Conservation (phyloP, 2,797 vertebrate species). For the Argya squamiceps region DNA sequence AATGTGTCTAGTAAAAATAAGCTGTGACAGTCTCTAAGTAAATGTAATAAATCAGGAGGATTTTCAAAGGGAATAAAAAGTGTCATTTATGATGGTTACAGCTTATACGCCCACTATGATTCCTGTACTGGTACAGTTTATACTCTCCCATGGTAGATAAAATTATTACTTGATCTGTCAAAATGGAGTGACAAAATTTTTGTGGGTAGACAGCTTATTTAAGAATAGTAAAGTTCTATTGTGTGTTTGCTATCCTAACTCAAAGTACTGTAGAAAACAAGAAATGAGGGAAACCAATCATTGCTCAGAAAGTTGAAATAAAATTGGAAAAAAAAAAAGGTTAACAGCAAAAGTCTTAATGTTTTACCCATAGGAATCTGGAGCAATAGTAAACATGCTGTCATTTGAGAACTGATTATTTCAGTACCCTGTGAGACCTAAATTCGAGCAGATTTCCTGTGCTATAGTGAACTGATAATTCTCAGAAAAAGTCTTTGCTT, state of each 20-base stretch:
- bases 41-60: constrained; percentile 76
- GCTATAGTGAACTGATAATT: not conserved
- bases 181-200: constrained; percentile 72
- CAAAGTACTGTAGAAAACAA: constrained; percentile 45
- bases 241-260: constrained; percentile 57
- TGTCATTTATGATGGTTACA: constrained; percentile 76
- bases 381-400: not conserved
- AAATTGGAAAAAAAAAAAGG: not conserved
- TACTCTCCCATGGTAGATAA: constrained; percentile 73
- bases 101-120: constrained; percentile 68
- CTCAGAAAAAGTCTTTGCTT: not conserved
- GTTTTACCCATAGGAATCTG: not conserved
- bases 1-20: constrained; percentile 74
- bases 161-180: constrained; percentile 79
- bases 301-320: constrained; percentile 8
- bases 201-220: constrained; percentile 71
- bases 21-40: constrained; percentile 76
- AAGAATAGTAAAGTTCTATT: constrained; percentile 67
- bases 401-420: not conserved
- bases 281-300: constrained; percentile 9
- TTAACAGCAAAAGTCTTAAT: constrained; percentile 1
- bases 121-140: constrained; percentile 71
- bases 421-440: not conserved
- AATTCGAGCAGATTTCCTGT: not conserved
- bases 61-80: constrained; percentile 78